Base-by-base conservation (phyloP, 92 coral and sea anemone genomes). In the Porites divaricata region DNA sequence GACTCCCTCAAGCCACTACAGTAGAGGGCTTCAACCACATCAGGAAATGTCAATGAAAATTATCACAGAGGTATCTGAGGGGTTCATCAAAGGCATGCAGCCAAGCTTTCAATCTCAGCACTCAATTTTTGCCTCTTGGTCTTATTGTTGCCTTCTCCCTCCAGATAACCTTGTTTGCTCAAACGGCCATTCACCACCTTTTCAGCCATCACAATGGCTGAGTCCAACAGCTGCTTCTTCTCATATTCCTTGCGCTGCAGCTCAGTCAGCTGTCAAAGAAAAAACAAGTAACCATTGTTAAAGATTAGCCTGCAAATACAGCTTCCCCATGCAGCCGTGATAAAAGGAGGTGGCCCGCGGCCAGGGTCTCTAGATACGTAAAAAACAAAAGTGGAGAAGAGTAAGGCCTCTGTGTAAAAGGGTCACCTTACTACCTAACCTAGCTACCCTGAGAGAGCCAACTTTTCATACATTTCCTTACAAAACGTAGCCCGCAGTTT, bases 161-260 rank as follows among this genome's bases (percentile, higher is more conserved):
- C 99, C 80, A 96, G 95, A 41, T 96, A 96, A 2, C 89, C 76
- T 85, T 80, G 90, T 92, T 96, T 96, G 98, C 87, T 95, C 92
- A 96, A 76, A 66, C 96, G 95, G 12, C 97, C 95, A 23, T 76
- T 93, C 72, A 96, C 99, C 81, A 96, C 98, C 76, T 90, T 96
- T 90, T 95, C 97, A 13, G 99, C 99, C 91, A 96, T 76, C 2
- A 79, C 81, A 49, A 96, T 96, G 26, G 99, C 99, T 61, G 90
- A 92, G 54, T 96, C 99, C 81, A 95, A 86, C 70, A 95, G 83
- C 35, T 87, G 94, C 87, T 96, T 96, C 79, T 92, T 92, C 73
- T 96, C 99, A 23, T 83, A 89, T 69, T 96, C 99, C 83, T 96
- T 96, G 45, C 98, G 98, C 88, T 92, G 98, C 87, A 96, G 93